Base-by-base conservation (phyloP, 2,113 vertebrate species). In the Takifugu flavidus region DNA sequence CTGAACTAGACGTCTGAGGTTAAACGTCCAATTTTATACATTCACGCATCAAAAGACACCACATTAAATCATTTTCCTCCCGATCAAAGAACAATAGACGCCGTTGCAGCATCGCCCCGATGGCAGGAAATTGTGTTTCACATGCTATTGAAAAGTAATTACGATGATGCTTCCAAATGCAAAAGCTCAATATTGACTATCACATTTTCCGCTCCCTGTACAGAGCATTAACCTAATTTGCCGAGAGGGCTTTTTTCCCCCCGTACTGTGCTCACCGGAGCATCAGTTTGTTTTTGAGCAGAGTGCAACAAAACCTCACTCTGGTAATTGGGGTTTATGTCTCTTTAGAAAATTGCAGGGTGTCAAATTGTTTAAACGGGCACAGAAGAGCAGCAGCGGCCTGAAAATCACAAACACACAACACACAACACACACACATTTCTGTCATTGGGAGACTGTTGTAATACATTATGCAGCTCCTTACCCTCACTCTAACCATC, bases 271-370 rank as follows among this genome's bases (percentile, higher is more conserved):
- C 34, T 46, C 26, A 20, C 25, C 56, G 52, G 31, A 31, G 49
- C 46, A 25, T 56, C 43, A 57, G 49, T 67, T 75, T 39, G 34
- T 39, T 58, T 61, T 56, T 65, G 25, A 64, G 56, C 25, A 10
- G n/a, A 4, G 27, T 58, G 53, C 69, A 56, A 70, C 75, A 49
- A 65, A 69, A 75, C 66, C 62, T 51, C 5, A 70, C 62, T 74
- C 50, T 59, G 20, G 55, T 80, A 77, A 79, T 80, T 76, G 54
- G 20, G 26, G 56, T 67, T 81, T 67, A 46, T 67, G 49, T 85
- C 72, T 69, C 57, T 66, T 63, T 52, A 59, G 63, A 49, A 82
- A 82, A 84, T 80, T 75, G 49, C 75, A 68, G 27, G 59, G 66
- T 79, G 69, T 70, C 70, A 80, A 34, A 34, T 7, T 34, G 31